phyloP scores from a whole-genome alignment of 2,888 invertebrate species.

The Coenonympha arcania region DNA sequence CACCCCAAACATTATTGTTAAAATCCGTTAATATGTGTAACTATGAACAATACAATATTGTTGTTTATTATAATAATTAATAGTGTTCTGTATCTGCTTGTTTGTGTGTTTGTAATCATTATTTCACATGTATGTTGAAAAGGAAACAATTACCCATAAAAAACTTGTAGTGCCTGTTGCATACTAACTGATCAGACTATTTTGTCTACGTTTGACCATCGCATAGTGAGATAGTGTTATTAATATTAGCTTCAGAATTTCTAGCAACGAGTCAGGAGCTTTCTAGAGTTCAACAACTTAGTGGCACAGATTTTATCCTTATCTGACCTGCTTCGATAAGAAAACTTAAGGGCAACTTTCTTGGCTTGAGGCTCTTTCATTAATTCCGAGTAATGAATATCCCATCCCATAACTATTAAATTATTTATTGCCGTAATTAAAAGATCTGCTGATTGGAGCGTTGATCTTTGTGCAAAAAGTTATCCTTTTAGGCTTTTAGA shows the following conservation, averaged over 20 bases:
- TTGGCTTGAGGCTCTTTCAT: background rate
- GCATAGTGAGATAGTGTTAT: background rate
- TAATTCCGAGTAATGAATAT: background rate
- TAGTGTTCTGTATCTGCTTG: too few relatives aligned
- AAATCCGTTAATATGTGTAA: too few relatives aligned
- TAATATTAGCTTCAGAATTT: constrained; percentile 1
- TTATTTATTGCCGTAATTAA: too few relatives aligned
- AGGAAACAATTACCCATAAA: too few relatives aligned
- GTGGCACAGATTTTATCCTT: background rate
- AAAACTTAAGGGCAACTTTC: constrained; percentile 1
- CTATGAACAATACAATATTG: too few relatives aligned
- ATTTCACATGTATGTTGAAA: too few relatives aligned
- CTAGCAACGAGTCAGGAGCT: background rate
- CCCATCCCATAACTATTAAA: background rate
- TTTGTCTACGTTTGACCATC: background rate
- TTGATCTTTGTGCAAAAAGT: too few relatives aligned
- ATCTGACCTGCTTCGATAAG: constrained; percentile 2
- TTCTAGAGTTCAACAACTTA: constrained; percentile 4
- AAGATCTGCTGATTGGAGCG: too few relatives aligned
- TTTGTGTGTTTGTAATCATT: background rate
- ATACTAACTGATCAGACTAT: background rate
- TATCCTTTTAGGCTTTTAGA: too few relatives aligned
- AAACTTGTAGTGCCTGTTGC: too few relatives aligned
- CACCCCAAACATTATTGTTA: too few relatives aligned
- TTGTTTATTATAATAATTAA: too few relatives aligned